These are phyloP conservation scores for Maccullochella peelii DNA, from an alignment of 2,113 vertebrate species.

Conservation along the genomic window DNA sequence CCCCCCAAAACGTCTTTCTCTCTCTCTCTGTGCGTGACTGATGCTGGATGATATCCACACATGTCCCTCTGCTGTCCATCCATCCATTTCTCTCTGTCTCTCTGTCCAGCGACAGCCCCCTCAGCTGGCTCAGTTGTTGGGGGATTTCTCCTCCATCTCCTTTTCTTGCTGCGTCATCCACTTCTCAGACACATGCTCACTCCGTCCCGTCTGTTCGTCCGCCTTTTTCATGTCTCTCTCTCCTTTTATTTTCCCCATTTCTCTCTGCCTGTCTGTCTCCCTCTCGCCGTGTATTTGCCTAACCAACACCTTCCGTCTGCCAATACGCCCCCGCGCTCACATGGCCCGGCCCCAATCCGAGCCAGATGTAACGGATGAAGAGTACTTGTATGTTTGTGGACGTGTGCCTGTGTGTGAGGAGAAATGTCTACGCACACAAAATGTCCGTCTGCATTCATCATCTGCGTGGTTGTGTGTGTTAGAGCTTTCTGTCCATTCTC, in stretches of 20 bases:
- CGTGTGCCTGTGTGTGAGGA: conserved; percentile 9
- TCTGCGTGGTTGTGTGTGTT: conserved; percentile 25
- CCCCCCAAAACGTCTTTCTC: too few species aligned
- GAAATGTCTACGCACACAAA: conserved; percentile 30
- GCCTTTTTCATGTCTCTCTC: neutral
- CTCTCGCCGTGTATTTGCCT: conserved; percentile 56
- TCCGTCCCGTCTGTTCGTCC: conserved; percentile 8
- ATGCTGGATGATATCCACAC: conserved; percentile 84
- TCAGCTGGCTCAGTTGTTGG: conserved; percentile 66
- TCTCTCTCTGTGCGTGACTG: conserved; percentile 68
- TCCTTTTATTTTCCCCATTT: conserved; percentile 1
- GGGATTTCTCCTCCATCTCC: conserved; percentile 66
- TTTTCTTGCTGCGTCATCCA: conserved; percentile 67
- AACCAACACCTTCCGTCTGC: conserved; percentile 70
- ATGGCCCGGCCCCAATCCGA: conserved; percentile 46
- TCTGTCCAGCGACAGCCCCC: conserved; percentile 50
- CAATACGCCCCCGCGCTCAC: conserved; percentile 71
- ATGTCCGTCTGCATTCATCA: conserved; percentile 54
- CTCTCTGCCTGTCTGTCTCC: conserved; percentile 13
- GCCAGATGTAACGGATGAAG: conserved; percentile 71
- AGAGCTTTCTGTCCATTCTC: conserved; percentile 51
- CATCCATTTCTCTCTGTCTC: conserved; percentile 30
- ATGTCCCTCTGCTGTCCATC: conserved; percentile 75
- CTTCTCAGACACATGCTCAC: conserved; percentile 44
- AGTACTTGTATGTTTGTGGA: conserved; percentile 19